Evolutionary conservation across 2,888 invertebrate genomes (phyloP).

Genomic region (Tuta absoluta): DNA sequence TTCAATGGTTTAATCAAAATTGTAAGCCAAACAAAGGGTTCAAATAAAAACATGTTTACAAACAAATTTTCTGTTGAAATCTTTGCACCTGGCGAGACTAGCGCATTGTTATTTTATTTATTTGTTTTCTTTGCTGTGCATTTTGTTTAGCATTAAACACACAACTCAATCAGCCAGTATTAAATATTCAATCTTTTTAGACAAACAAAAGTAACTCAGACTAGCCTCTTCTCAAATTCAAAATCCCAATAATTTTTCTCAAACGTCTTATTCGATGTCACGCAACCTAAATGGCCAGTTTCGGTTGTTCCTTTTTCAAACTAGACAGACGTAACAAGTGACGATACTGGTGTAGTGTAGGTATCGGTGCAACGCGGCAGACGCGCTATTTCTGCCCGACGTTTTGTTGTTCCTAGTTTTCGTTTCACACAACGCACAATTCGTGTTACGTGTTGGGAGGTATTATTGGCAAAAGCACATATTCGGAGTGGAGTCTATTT

Average conservation of each 20-base stretch:
- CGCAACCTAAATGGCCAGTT: constrained; percentile 3
- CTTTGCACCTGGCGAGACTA: constrained; percentile 1
- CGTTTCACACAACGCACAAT: constrained; percentile 47
- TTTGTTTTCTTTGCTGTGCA: not conserved
- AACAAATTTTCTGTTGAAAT: not conserved
- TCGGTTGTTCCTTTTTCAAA: constrained; percentile 19
- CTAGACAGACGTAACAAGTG: constrained; percentile 19
- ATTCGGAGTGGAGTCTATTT: constrained; percentile 20
- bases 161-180: too few relatives aligned
- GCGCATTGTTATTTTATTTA: not conserved
- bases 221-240: not conserved
- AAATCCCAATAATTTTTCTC: not conserved
- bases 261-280: not conserved
- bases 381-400: constrained; percentile 59
- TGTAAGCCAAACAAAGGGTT: too few relatives aligned
- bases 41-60: constrained; percentile 3
- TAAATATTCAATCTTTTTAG: not conserved
- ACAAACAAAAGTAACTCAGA: not conserved
- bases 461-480: constrained; percentile 20
- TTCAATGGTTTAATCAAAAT: too few relatives aligned
- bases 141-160: not conserved
- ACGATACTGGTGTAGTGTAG: constrained; percentile 13
- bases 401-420: constrained; percentile 57
- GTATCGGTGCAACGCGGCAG: constrained; percentile 46
- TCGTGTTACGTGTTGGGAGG: constrained; percentile 42